A percentile compares a stretch with the other conserved stretches of the same genome.
phyloP scores from a whole-genome alignment of 2,113 vertebrate species.

The Corythornis cristatus region DNA sequence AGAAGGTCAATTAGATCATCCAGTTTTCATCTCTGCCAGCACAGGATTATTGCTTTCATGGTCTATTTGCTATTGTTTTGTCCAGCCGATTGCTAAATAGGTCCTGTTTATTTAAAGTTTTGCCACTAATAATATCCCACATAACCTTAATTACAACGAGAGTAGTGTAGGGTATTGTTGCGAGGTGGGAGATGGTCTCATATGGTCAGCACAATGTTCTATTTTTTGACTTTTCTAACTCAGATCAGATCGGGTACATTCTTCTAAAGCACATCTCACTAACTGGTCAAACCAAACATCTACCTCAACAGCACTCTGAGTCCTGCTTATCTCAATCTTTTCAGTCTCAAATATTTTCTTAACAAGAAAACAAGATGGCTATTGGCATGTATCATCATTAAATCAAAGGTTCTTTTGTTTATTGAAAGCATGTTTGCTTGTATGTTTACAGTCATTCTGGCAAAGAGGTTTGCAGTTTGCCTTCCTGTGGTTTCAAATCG shows the following conservation, averaged over 20 bases:
- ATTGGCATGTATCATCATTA: neutral
- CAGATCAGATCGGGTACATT: rapidly evolving
- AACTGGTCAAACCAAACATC: neutral
- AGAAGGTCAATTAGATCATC: constrained; percentile 36
- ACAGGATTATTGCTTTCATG: constrained; percentile 26
- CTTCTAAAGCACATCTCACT: neutral
- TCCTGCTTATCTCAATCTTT: neutral
- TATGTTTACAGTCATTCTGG: neutral
- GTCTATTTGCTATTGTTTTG: constrained; percentile 35
- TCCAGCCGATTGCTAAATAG: neutral
- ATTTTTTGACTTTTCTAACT: neutral
- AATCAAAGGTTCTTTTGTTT: neutral
- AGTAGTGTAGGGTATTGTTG: neutral
- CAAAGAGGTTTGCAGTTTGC: neutral
- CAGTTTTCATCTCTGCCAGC: neutral
- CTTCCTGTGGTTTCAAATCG: neutral
- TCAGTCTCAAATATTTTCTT: neutral
- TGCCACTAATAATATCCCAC: constrained; percentile 11
- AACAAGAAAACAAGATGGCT: neutral
- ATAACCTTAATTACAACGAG: constrained; percentile 13
- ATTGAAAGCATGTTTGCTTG: neutral
- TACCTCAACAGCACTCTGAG: neutral
- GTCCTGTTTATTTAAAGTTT: neutral
- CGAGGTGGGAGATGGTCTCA: neutral
- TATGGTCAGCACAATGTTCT: constrained; percentile 1